phyloP scores from a whole-genome alignment of 2,888 invertebrate species.

The Athalia circularis region DNA sequence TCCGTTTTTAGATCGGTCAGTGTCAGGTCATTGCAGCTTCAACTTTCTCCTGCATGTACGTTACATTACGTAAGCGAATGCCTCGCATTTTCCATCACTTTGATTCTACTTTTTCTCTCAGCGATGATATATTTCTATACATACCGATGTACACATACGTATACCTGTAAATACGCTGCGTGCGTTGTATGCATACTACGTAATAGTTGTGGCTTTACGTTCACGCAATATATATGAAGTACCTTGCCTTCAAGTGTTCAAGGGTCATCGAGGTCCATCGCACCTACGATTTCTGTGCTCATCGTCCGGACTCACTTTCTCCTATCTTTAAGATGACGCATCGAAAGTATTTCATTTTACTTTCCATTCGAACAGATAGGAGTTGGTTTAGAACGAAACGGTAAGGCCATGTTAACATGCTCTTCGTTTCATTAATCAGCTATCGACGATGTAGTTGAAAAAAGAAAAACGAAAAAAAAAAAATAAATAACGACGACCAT shows the following conservation, averaged over 20 bases:
- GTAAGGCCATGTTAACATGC: no score
- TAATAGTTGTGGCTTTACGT: conserved; percentile 1
- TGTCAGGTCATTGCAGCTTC: conserved; percentile 2
- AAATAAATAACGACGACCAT: no score
- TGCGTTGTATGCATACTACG: background rate
- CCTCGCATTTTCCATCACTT: no score
- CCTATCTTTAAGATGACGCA: conserved; percentile 17
- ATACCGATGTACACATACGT: background rate
- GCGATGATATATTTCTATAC: background rate
- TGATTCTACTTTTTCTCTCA: no score
- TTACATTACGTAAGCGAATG: background rate
- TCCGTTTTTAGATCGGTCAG: conserved; percentile 14
- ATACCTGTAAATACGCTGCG: background rate
- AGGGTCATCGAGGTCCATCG: conserved; percentile 27
- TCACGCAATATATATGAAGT: conserved; percentile 25
- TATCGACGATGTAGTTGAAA: no score
- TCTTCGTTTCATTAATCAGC: no score
- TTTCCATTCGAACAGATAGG: conserved; percentile 19
- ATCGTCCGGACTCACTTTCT: conserved; percentile 32
- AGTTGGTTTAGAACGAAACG: background rate
- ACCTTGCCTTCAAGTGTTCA: background rate
- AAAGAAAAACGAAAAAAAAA: no score
- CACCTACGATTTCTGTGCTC: conserved; percentile 4
- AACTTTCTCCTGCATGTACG: conserved; percentile 11
- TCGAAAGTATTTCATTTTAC: conserved; percentile 26